Evolutionary conservation across 2,888 invertebrate species (phyloP), one percentile per base, ranked within the genome.

Genomic region (Hecatera dysodea): DNA sequence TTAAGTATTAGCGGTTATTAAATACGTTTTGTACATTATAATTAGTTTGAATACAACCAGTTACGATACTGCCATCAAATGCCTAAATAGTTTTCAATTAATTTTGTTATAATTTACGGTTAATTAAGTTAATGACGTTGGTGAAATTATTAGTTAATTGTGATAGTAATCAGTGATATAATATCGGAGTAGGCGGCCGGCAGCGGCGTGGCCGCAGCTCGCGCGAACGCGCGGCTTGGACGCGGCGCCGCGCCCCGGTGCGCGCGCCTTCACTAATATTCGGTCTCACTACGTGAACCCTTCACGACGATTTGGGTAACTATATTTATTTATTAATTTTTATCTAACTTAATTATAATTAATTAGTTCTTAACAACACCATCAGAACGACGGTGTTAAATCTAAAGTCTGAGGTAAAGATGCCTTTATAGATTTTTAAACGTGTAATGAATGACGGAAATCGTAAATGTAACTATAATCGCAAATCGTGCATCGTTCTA

Each of bases 401-500:
- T 94, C 94, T 95, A 94, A 96, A 96, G 96, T 96, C 96, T 96
- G 96, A 96, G 95, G 95, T 95, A 93, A 95, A 94, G 95, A 95
- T 95, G 96, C 96, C 96, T 96, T 96, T 93, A 93, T 96, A 96
- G 96, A 95, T 95, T 95, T 94, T 93, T 94, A 94, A 95, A 92
- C 92, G 87, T 90, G 88, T 92, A 93, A 92, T 91, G 92, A 94
- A 92, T 91, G 92, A 94, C 88, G 91, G 91, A 92, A 92, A 90
- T 90, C 90, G 90, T 93, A 90, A 93, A 89, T 92, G 86, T 92
- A 91, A 91, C 88, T 92, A 87, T 90, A 92, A 91, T 91, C 91
- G 91, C 92, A 90, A 92, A 90, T 91, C 92, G 92, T 93, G 93
- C 95, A 93, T 94, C 94, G 93, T 94, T 94, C 92, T 93, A 93